A percentile compares a stretch with the other conserved stretches of the same genome.
Evolutionary conservation across 1,140 invertebrate genomes (phyloP).

Genomic region (Hetaerina americana): DNA sequence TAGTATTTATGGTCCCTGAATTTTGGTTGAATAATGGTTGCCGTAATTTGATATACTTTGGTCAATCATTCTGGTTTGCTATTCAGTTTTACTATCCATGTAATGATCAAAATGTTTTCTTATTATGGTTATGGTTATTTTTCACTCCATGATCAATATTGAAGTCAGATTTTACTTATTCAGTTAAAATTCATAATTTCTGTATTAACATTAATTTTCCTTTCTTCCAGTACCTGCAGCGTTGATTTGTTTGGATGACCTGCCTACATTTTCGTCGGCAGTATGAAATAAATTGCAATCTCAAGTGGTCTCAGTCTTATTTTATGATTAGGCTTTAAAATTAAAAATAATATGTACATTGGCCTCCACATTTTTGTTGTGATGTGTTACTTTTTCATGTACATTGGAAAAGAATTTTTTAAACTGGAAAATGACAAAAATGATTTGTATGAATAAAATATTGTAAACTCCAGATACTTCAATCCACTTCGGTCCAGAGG

Average conservation of each 20-base stretch:
- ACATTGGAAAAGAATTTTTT: neutral
- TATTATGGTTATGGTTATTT: neutral
- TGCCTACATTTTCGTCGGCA: neutral
- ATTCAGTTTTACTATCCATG: neutral
- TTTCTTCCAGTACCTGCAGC: neutral
- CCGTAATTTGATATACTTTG: too few species aligned
- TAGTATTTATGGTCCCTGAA: too few species aligned
- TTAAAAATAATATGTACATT: neutral
- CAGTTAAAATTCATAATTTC: neutral
- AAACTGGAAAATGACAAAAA: neutral
- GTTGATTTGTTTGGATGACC: neutral
- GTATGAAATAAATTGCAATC: neutral
- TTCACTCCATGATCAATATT: neutral
- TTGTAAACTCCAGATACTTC: neutral
- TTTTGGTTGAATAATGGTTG: too few species aligned
- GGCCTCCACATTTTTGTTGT: neutral
- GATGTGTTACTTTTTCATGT: neutral
- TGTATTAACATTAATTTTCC: neutral
- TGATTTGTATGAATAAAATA: neutral
- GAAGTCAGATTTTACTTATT: neutral
- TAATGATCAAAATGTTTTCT: neutral
- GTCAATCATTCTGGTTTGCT: too few species aligned
- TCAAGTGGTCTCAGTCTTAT: neutral
- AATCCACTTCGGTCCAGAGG: too few species aligned
- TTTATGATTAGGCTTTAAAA: neutral